Evolutionary conservation across 2,113 vertebrate genomes (phyloP).

Genomic region (Ibidorhyncha struthersii): DNA sequence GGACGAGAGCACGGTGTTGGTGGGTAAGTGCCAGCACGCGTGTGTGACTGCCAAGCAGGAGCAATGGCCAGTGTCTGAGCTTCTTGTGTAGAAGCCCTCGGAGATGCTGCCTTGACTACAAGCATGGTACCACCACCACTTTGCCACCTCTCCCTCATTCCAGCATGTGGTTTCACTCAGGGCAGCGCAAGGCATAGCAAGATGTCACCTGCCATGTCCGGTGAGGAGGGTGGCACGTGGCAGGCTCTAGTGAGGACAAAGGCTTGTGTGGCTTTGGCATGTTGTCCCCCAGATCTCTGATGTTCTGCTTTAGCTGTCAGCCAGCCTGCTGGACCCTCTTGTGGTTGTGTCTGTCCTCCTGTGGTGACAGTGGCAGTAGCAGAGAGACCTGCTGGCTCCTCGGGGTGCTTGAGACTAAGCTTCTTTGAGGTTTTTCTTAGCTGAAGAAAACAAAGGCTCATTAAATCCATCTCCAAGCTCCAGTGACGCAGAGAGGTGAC

Average conservation of each 20-base stretch:
- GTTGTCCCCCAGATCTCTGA: background rate
- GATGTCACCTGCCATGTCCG: background rate
- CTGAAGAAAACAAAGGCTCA: constrained; percentile 35
- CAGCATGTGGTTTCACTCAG: fast-evolving
- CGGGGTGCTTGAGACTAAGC: background rate
- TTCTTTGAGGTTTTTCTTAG: constrained; percentile 13
- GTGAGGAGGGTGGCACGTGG: background rate
- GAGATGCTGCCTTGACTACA: background rate
- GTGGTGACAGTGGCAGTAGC: background rate
- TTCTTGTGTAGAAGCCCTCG: background rate
- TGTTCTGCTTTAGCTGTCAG: background rate
- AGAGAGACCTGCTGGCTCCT: background rate
- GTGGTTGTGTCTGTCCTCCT: background rate
- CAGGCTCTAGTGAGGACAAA: background rate
- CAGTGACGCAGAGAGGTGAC: background rate
- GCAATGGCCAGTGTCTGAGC: background rate
- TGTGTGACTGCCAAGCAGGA: background rate
- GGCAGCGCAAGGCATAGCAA: background rate
- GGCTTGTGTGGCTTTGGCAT: no score
- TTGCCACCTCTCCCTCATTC: background rate
- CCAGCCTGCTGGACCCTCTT: background rate
- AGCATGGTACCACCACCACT: background rate
- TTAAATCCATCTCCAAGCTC: background rate
- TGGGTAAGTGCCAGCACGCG: fast-evolving
- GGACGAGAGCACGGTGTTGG: background rate